Conservation (phyloP, 2,113 vertebrate genomes). For the Albula goreensis region DNA sequence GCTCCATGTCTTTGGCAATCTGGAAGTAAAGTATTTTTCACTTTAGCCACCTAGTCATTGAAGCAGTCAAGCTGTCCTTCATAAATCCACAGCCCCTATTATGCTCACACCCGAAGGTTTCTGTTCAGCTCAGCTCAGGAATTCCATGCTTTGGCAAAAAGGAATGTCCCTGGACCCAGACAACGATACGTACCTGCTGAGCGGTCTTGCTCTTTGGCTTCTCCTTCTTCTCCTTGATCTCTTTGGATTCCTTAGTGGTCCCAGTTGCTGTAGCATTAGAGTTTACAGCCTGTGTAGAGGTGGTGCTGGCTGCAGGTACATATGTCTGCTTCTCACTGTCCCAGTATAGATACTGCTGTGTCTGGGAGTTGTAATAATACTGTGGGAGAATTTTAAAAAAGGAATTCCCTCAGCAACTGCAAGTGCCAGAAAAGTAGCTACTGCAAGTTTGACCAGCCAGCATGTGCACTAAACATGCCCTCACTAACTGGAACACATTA, state of each 20-base stretch:
- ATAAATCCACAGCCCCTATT: not conserved
- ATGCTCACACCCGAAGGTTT: too few relatives aligned
- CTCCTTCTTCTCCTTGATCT: slow-evolving; percentile 91
- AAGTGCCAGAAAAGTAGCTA: not conserved
- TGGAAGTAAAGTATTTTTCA: slow-evolving; percentile 50
- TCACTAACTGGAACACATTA: not conserved
- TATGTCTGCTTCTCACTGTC: slow-evolving; percentile 93
- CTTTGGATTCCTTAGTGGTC: slow-evolving; percentile 61
- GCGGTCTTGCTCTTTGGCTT: slow-evolving; percentile 98
- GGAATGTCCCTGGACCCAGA: not conserved
- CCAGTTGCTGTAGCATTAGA: slow-evolving; percentile 2
- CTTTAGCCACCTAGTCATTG: not conserved
- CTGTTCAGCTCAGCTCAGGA: too few relatives aligned
- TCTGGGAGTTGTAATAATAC: slow-evolving; percentile 98
- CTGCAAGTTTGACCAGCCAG: not conserved
- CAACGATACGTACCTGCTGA: slow-evolving; percentile 78
- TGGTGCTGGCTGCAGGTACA: slow-evolving; percentile 71
- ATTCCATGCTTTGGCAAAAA: not conserved
- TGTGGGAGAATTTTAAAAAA: slow-evolving; percentile 46
- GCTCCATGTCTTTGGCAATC: slow-evolving; percentile 99
- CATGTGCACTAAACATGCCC: not conserved
- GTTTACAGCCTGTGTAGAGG: not conserved
- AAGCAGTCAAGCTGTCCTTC: not conserved
- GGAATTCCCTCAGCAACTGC: not conserved
- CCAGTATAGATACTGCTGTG: slow-evolving; percentile 98